Base-by-base conservation (phyloP, 2,113 vertebrate species). In the Cyprinodon tularosa region DNA sequence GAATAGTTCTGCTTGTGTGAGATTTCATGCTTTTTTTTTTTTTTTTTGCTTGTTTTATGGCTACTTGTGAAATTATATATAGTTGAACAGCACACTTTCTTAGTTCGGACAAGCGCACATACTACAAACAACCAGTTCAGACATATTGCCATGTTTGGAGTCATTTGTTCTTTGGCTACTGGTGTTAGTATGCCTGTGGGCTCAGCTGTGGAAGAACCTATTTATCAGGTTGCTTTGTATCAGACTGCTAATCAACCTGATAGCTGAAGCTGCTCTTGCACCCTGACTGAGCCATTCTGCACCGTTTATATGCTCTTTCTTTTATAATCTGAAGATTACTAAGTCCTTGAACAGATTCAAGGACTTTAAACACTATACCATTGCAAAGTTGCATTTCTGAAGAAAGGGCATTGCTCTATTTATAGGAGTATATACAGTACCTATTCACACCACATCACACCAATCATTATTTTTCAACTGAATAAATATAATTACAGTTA, bases 181-280 rank as follows among this genome's bases (percentile, higher is more conserved):
- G 12, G 65, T 74, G 59, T 63, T 36, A 64, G 63, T 14, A 39
- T 50, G 39, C 78, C 53, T 66, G 50, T 77, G 60, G 68, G 38
- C 13, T 12, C 42, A 38, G 77, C 69, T 68, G 69, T 68, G 50
- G 74, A 17, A 73, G 75, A 77, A 64, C 47, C 61, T 48, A 69
- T 82, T 85, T 87, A 80, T 77, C 80, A 80, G 50, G 45, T 71
- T 67, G 68, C 78, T 77, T 79, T 89, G 85, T 83, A 83, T 90
- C 88, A 84, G 81, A 53, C 69, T 84, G 72, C 82, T 88, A 84
- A 91, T 89, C 85, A 88, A 78, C 81, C 78, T 82, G 84, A 86
- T 84, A 86, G 85, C 74, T 82, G 86, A 80, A 85, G 80, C 80
- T 89, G 82, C 78, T 73, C 73, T 71, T 71, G 71, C 71, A 86